Conservation (phyloP, 2,888 invertebrate species). For the Thymelicus lineola region DNA sequence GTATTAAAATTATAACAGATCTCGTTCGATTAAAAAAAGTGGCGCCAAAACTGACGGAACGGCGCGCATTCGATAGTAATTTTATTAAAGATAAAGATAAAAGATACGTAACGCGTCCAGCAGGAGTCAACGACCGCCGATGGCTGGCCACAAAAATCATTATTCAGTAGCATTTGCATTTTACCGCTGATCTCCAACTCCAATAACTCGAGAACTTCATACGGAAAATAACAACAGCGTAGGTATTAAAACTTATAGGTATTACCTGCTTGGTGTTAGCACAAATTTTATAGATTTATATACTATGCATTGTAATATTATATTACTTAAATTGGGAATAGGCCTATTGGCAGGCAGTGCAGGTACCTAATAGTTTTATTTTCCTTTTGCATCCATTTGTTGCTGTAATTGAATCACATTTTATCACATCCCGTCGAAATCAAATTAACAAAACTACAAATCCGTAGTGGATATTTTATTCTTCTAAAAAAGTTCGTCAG, state of each 20-base stretch:
- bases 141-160: conserved; percentile 63
- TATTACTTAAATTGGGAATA: too few species aligned
- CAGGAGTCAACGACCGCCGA: conserved; percentile 66
- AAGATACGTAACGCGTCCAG: conserved; percentile 49
- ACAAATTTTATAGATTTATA: neutral
- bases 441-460: neutral
- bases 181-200: conserved; percentile 59
- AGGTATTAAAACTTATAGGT: conserved; percentile 10
- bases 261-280: neutral
- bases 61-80: conserved; percentile 49
- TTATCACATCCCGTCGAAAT: neutral
- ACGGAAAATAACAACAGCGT: conserved; percentile 45
- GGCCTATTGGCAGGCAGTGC: too few species aligned
- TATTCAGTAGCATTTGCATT: conserved; percentile 70
- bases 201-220: conserved; percentile 53
- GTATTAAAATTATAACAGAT: conserved; percentile 50
- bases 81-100: conserved; percentile 52
- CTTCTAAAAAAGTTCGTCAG: neutral
- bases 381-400: neutral
- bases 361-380: neutral
- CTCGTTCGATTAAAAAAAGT: conserved; percentile 56
- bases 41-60: conserved; percentile 69
- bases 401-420: neutral
- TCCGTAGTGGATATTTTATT: neutral
- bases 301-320: too few species aligned